Evolutionary conservation across 2,797 vertebrate species (phyloP).

Genomic region (Neostethus bicornis): DNA sequence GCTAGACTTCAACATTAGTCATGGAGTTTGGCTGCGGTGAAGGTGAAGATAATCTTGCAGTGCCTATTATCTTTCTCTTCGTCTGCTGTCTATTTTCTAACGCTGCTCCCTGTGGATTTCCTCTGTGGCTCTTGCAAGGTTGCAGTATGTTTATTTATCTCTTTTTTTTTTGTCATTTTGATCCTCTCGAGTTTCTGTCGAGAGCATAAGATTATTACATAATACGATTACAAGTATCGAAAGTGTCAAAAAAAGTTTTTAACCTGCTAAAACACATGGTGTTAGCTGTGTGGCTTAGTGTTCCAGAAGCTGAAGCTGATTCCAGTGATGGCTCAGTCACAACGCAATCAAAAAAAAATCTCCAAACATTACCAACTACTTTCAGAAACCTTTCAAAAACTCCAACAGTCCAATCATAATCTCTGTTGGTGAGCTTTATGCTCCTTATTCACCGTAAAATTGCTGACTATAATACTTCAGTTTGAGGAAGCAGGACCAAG

Average conservation of each 20-base stretch:
- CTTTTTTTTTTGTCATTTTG: background rate
- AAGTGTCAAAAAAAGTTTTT: constrained; percentile 21
- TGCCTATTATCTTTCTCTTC: constrained; percentile 13
- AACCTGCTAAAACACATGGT: constrained; percentile 5
- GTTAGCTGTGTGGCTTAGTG: constrained; percentile 1
- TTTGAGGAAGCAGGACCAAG: background rate
- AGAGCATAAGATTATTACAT: constrained; percentile 6
- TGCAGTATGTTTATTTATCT: constrained; percentile 14
- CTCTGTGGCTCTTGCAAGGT: background rate
- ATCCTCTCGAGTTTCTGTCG: background rate
- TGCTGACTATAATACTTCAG: constrained; percentile 20
- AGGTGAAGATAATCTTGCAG: constrained; percentile 52
- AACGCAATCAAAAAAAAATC: constrained; percentile 30
- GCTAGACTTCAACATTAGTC: constrained; percentile 53
- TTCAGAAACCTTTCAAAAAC: constrained; percentile 20
- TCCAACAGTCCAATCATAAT: constrained; percentile 18
- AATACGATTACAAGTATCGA: constrained; percentile 10
- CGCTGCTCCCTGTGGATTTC: background rate
- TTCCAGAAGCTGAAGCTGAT: constrained; percentile 17
- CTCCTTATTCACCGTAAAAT: constrained; percentile 19
- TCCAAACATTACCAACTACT: constrained; percentile 22
- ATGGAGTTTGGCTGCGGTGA: constrained; percentile 33
- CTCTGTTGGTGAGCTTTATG: constrained; percentile 24
- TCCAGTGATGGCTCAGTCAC: constrained; percentile 31
- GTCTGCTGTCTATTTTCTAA: background rate